A percentile compares a stretch with the other conserved stretches of the same genome.
Conservation (phyloP, 1,140 invertebrate genomes). For the Meloidogyne floridensis region DNA sequence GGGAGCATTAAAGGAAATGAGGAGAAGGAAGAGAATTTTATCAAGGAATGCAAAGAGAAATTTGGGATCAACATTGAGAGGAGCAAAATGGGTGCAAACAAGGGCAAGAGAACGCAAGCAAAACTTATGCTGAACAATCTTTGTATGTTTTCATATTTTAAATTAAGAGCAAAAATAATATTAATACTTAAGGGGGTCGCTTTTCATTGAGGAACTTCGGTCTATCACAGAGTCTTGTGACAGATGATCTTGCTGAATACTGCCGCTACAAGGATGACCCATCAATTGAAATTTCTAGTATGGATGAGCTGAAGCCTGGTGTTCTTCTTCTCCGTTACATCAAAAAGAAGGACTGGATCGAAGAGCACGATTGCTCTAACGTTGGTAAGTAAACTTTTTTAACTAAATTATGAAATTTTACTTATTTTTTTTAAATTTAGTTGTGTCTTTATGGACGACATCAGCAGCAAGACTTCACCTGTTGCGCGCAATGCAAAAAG, state of each 20-base stretch:
- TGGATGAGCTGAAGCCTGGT: not conserved
- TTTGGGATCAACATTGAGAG: constrained; percentile 6
- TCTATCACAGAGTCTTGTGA: not conserved
- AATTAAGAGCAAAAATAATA: not conserved
- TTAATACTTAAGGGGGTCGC: not conserved
- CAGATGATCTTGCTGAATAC: not conserved
- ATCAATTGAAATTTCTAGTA: not conserved
- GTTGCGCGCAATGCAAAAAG: not conserved
- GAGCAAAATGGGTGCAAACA: not conserved
- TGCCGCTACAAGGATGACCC: not conserved
- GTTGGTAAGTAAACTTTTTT: not conserved
- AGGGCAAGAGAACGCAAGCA: not conserved
- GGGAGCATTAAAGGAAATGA: not conserved
- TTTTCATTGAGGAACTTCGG: not conserved
- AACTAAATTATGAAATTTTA: not conserved
- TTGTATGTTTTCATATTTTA: not conserved
- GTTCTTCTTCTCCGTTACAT: not conserved
- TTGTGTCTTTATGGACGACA: not conserved
- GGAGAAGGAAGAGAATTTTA: not conserved
- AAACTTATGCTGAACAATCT: not conserved
- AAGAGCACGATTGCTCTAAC: constrained; percentile 7
- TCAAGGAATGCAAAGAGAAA: not conserved
- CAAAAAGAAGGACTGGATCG: not conserved
- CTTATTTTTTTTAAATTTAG: constrained; percentile 18
- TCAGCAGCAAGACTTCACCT: not conserved